These are phyloP conservation scores for Amia ocellicauda DNA, from an alignment of 2,113 vertebrate species.

Conservation along the genomic window DNA sequence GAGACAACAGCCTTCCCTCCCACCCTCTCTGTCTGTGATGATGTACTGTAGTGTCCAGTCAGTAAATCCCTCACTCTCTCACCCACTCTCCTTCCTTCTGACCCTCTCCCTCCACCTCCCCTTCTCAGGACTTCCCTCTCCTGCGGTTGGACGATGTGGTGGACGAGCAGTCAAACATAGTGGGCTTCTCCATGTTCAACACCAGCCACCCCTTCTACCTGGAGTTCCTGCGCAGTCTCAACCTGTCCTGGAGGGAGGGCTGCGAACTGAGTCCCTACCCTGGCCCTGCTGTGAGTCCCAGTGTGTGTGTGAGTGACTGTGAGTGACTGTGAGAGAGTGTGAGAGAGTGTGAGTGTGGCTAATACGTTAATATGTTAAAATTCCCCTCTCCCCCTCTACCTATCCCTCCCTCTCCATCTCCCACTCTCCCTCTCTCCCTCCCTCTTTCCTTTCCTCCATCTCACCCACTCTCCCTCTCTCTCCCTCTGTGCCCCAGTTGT, in stretches of 20 bases:
- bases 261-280: constrained; percentile 81
- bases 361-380: background rate
- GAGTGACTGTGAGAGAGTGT: background rate
- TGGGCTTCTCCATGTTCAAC: constrained; percentile 93
- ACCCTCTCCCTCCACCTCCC: constrained; percentile 24
- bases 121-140: constrained; percentile 80
- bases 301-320: background rate
- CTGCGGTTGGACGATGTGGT: constrained; percentile 82
- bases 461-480: background rate
- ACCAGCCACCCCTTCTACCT: constrained; percentile 87
- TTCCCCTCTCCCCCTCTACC: background rate
- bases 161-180: constrained; percentile 82
- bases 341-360: background rate
- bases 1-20: constrained; percentile 42
- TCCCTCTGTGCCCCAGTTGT: constrained; percentile 58
- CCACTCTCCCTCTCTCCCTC: constrained; percentile 35
- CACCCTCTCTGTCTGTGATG: constrained; percentile 1
- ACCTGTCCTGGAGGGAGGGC: constrained; percentile 90
- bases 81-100: constrained; percentile 18
- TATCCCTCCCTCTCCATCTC: constrained; percentile 10
- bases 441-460: background rate
- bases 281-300: constrained; percentile 74
- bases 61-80: constrained; percentile 23
- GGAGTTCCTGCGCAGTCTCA: constrained; percentile 88
- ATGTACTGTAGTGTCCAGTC: background rate